A percentile compares a stretch with the other conserved stretches of the same genome.
Evolutionary conservation across 2,797 vertebrate species (phyloP).

Genomic region (Eospalax fontanierii): DNA sequence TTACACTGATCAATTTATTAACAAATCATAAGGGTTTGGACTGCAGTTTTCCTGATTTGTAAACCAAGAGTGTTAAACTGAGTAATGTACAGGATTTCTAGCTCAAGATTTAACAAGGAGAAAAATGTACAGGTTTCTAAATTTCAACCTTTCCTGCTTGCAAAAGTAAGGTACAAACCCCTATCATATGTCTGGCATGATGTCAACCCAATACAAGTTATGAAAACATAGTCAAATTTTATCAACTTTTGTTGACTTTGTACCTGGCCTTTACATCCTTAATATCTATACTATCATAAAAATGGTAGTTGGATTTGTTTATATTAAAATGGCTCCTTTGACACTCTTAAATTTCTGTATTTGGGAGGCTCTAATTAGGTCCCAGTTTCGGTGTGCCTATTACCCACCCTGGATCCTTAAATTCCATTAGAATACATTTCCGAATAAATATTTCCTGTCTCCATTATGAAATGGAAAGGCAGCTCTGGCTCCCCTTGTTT

Average conservation of each 20-base stretch:
- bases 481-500: background rate
- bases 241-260: background rate
- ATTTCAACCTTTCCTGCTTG: background rate
- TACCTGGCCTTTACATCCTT: background rate
- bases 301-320: background rate
- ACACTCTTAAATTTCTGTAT: background rate
- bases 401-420: background rate
- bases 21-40: background rate
- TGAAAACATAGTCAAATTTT: background rate
- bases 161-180: background rate
- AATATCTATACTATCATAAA: background rate
- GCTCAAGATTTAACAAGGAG: background rate
- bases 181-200: background rate
- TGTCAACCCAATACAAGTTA: background rate
- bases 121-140: background rate
- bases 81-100: background rate
- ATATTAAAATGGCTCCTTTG: background rate
- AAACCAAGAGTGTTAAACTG: conserved; percentile 30
- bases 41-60: conserved; percentile 10
- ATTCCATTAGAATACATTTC: background rate
- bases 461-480: conserved; percentile 31
- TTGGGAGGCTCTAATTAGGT: background rate
- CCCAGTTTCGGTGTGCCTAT: background rate
- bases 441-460: background rate
- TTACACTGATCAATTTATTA: conserved; percentile 8